These are phyloP conservation scores for Drosophila meridiana DNA, from an alignment of 2,888 invertebrate species.

Conservation along the genomic window DNA sequence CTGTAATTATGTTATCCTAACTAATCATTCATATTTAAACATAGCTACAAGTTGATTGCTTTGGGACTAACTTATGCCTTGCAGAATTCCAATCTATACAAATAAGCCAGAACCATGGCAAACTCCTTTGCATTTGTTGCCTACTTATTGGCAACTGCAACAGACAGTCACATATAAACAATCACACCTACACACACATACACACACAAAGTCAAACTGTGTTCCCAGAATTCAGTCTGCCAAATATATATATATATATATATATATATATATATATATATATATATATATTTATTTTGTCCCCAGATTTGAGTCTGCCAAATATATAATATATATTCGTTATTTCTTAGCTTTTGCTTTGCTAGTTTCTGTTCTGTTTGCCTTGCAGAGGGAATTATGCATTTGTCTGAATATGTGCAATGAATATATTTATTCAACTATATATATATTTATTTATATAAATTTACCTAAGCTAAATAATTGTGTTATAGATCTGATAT, in stretches of 20 bases:
- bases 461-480: no score
- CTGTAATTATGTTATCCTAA: neutral
- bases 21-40: no score
- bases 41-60: neutral
- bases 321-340: conserved; percentile 43
- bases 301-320: conserved; percentile 11
- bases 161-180: neutral
- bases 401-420: neutral
- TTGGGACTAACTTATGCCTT: neutral
- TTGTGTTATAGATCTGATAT: no score
- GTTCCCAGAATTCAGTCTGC: conserved; percentile 12
- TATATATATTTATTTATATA: no score
- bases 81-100: neutral
- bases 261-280: neutral
- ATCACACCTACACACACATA: conserved; percentile 6
- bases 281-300: neutral
- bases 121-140: conserved; percentile 26
- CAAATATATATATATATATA: neutral
- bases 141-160: conserved; percentile 20
- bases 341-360: conserved; percentile 33
- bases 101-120: neutral
- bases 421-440: neutral
- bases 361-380: neutral
- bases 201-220: conserved; percentile 24
- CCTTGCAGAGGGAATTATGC: neutral